phyloP scores from a whole-genome alignment of 2,888 invertebrate genomes.

The Cheilosia grossa region DNA sequence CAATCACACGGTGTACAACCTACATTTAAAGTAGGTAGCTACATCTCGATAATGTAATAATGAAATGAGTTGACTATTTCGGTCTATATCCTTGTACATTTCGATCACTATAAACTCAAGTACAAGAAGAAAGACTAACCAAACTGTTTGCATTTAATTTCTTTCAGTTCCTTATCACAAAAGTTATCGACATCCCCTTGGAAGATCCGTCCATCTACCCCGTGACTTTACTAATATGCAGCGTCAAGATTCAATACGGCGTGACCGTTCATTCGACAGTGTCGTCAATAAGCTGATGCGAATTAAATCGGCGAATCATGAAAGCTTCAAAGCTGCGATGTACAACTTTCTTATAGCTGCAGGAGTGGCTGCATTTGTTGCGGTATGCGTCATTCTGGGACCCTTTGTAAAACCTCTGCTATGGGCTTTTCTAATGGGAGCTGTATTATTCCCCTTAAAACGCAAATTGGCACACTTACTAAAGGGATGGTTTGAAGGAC shows the following conservation, averaged over 20 bases:
- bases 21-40: too few species aligned
- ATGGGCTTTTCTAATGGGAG: conserved; percentile 98
- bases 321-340: conserved; percentile 82
- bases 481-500: conserved; percentile 90
- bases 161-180: background rate
- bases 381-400: conserved; percentile 92
- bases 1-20: too few species aligned
- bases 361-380: conserved; percentile 83
- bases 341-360: conserved; percentile 82
- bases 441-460: conserved; percentile 98
- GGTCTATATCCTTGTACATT: too few species aligned
- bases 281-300: conserved; percentile 81
- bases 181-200: background rate
- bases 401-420: conserved; percentile 96
- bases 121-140: background rate
- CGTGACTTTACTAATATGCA: conserved; percentile 77
- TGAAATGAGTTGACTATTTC: too few species aligned
- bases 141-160: background rate
- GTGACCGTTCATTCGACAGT: conserved; percentile 83
- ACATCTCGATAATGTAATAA: too few species aligned
- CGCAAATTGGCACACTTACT: conserved; percentile 89
- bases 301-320: conserved; percentile 81
- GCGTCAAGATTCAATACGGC: conserved; percentile 79
- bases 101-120: too few species aligned
- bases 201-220: conserved; percentile 20